Evolutionary conservation across 2,888 invertebrate species (phyloP).

Genomic region (Ennomos erosarius): DNA sequence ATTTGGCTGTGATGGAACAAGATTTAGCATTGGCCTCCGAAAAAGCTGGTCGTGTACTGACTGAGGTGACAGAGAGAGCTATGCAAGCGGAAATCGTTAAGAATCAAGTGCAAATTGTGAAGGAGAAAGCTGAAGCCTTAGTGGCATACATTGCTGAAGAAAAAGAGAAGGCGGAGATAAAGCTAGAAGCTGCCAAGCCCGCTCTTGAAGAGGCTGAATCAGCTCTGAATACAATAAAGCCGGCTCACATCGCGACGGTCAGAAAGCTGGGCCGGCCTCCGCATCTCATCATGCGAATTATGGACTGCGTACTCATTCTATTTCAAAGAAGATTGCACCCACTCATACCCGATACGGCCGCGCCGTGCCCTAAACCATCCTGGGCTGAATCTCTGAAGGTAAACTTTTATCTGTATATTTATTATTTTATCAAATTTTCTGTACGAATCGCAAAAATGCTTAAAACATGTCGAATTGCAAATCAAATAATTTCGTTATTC

Average conservation of each 20-base stretch:
- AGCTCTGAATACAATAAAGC: conserved; percentile 98
- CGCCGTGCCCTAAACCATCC: conserved; percentile 96
- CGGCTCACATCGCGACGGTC: conserved; percentile 97
- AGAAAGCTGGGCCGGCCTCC: conserved; percentile 97
- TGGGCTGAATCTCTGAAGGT: conserved; percentile 98
- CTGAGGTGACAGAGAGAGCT: conserved; percentile 96
- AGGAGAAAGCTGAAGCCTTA: conserved; percentile 96
- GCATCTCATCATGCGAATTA: conserved; percentile 98
- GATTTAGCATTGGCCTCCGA: conserved; percentile 96
- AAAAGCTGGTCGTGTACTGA: conserved; percentile 94
- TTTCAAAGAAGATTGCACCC: conserved; percentile 96
- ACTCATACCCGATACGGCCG: conserved; percentile 91
- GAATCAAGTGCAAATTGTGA: conserved; percentile 97
- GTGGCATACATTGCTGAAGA: conserved; percentile 95
- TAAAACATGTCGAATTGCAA: no score
- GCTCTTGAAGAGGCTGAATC: conserved; percentile 98
- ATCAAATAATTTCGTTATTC: no score
- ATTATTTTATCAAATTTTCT: no score
- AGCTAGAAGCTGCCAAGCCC: conserved; percentile 97
- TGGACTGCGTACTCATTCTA: conserved; percentile 97
- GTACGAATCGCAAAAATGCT: no score
- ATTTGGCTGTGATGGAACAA: conserved; percentile 97
- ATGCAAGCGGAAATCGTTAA: conserved; percentile 98
- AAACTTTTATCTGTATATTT: conserved; percentile 1
- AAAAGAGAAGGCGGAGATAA: conserved; percentile 95